Base-by-base conservation (phyloP, 2,888 invertebrate genomes). In the Taphrorychus bicolor region DNA sequence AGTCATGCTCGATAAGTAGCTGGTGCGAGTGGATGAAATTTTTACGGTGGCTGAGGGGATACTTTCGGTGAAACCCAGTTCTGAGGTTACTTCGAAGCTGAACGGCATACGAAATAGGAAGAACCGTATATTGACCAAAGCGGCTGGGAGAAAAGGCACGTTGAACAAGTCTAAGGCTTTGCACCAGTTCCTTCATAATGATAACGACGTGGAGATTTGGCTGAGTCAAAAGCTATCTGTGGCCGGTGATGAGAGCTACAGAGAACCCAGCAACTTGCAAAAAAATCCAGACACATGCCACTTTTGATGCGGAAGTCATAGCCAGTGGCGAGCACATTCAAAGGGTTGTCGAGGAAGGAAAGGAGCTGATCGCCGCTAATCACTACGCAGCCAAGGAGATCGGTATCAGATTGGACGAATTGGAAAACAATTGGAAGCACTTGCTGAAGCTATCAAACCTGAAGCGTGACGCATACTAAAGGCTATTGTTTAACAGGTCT, bases 251-350 rank as follows among this genome's bases (percentile, higher is more conserved):
- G 97, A 97, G 79, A 95, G 91, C 76, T 98, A 97, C 82, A 86
- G 95, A 60, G 98, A 99, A 76, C 90, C 95, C 0, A 94, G 93
- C n/a, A 98, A 98, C 82, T 86, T 99, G n/a, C 95, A 97, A 79
- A 93, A 98, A 98, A 84, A 93, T 97, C 22, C 97, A 98, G 81
- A 95, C 96, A 80, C 98, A 99, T 78, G 88, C 92, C 0, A 96
- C 97, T 0, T 98, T 98, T 80, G 97, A 98, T 79, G 93, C 97
- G 0, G 98, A 99, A 81, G 84, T 99, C 22, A 87, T 90, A 5
- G 95, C 97, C 17, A 98, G 97, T 81, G 90, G 94, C 73, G 91
- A 91, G 1, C 86, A 97, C 42, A 90, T 97, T 0, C 91, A 92
- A 67, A 89, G 91, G 41, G 93, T 97, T 0, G 89, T 92, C 17